phyloP scores from a whole-genome alignment of 2,888 invertebrate genomes.

The Diploptera punctata region DNA sequence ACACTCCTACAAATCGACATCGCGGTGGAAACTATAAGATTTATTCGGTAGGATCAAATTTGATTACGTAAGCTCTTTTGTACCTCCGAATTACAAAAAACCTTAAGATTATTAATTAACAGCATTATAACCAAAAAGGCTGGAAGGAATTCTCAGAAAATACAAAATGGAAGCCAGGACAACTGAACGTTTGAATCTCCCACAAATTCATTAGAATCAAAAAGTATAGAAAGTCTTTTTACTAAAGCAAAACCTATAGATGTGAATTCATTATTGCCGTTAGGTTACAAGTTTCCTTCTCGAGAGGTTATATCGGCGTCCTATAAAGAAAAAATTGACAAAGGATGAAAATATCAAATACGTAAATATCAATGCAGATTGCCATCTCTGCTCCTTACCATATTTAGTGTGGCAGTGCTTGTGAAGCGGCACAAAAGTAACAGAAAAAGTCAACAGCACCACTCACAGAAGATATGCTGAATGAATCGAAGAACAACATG shows the following conservation, averaged over 20 bases:
- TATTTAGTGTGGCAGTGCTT: no score
- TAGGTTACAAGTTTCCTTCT: conserved; percentile 62
- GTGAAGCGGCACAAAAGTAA: no score
- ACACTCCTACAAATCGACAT: background rate
- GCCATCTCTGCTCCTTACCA: no score
- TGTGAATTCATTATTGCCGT: conserved; percentile 66
- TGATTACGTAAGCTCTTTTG: conserved; percentile 65
- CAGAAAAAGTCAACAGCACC: no score
- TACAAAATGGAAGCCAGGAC: conserved; percentile 43
- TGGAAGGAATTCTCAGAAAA: conserved; percentile 38
- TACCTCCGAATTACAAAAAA: conserved; percentile 69
- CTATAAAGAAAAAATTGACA: no score
- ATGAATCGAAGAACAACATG: no score
- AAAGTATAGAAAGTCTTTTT: conserved; percentile 49
- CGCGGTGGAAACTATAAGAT: conserved; percentile 50
- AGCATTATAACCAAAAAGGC: background rate
- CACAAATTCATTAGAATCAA: conserved; percentile 60
- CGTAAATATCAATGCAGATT: no score
- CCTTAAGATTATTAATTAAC: conserved; percentile 44
- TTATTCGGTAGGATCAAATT: conserved; percentile 59
- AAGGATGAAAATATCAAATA: no score
- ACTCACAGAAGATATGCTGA: no score
- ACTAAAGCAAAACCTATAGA: conserved; percentile 54
- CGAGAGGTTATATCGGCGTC: background rate
- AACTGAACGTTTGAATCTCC: conserved; percentile 56